These are phyloP conservation scores for Meganola albula DNA, from an alignment of 2,888 invertebrate species.

Conservation along the genomic window DNA sequence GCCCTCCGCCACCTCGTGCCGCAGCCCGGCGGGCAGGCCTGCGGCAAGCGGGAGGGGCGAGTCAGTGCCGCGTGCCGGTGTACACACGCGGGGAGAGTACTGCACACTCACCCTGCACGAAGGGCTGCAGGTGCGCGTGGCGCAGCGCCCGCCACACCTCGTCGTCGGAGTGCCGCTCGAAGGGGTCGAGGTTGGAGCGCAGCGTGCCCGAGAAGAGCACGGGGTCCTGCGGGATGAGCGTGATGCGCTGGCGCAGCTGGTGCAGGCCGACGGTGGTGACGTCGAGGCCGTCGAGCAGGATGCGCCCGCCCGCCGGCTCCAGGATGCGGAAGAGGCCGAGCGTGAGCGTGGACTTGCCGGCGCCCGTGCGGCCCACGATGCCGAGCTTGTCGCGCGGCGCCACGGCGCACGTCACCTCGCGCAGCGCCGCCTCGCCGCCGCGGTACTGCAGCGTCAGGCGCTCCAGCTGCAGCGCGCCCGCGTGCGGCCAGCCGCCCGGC, in stretches of 20 bases:
- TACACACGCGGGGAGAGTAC: neutral
- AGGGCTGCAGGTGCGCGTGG: constrained; percentile 91
- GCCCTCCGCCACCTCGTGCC: constrained; percentile 92
- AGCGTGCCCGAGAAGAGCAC: constrained; percentile 95
- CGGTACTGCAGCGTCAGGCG: constrained; percentile 92
- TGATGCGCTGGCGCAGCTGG: constrained; percentile 87
- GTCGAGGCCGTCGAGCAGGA: constrained; percentile 90
- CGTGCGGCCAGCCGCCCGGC: constrained; percentile 86
- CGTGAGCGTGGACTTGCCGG: constrained; percentile 94
- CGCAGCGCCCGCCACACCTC: constrained; percentile 93
- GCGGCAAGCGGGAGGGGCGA: neutral
- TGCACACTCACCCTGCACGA: constrained; percentile 80
- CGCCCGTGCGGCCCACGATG: constrained; percentile 93
- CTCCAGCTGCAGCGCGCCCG: constrained; percentile 88
- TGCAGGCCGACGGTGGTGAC: constrained; percentile 90
- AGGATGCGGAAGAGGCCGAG: constrained; percentile 86
- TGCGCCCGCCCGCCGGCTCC: constrained; percentile 88
- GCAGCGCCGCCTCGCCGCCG: constrained; percentile 92
- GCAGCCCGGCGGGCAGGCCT: constrained; percentile 85
- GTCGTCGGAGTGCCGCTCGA: constrained; percentile 85
- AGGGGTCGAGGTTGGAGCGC: constrained; percentile 95
- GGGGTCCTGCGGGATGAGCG: constrained; percentile 95
- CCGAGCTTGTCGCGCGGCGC: constrained; percentile 92
- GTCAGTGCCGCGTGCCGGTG: neutral
- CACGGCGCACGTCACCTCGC: constrained; percentile 86